phyloP scores from a whole-genome alignment of 2,113 vertebrate species.

The Astur gentilis region DNA sequence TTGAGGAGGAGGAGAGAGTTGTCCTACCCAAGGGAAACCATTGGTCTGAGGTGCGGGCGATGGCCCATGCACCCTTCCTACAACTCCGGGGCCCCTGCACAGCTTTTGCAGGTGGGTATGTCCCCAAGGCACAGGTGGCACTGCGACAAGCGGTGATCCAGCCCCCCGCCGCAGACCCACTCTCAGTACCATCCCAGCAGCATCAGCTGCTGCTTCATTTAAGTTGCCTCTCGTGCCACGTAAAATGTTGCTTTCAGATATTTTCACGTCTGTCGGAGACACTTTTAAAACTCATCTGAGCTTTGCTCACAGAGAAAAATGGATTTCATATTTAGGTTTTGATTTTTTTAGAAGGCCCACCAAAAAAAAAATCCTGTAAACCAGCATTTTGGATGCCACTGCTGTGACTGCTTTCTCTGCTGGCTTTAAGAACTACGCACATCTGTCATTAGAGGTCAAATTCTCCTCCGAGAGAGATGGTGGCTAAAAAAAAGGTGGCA shows the following conservation, averaged over 20 bases:
- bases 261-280: neutral
- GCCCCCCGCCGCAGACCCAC: neutral
- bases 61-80: too few relatives aligned
- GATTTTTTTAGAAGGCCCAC: neutral
- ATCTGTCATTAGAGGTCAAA: neutral
- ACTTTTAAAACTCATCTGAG: neutral
- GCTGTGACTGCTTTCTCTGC: neutral
- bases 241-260: neutral
- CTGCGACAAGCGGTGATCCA: rapidly evolving
- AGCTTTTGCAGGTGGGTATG: neutral
- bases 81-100: too few relatives aligned
- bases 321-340: neutral
- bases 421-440: neutral
- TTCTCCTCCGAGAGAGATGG: neutral
- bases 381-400: neutral
- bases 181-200: too few relatives aligned
- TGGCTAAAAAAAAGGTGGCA: neutral
- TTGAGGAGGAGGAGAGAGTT: neutral
- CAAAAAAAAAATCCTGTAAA: neutral
- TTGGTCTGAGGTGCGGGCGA: neutral
- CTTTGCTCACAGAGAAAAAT: neutral
- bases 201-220: neutral
- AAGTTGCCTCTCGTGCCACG: neutral
- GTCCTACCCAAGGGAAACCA: neutral
- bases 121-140: neutral